These are phyloP conservation scores for Apotomis betuletana DNA, from an alignment of 2,888 invertebrate genomes.

Conservation along the genomic window DNA sequence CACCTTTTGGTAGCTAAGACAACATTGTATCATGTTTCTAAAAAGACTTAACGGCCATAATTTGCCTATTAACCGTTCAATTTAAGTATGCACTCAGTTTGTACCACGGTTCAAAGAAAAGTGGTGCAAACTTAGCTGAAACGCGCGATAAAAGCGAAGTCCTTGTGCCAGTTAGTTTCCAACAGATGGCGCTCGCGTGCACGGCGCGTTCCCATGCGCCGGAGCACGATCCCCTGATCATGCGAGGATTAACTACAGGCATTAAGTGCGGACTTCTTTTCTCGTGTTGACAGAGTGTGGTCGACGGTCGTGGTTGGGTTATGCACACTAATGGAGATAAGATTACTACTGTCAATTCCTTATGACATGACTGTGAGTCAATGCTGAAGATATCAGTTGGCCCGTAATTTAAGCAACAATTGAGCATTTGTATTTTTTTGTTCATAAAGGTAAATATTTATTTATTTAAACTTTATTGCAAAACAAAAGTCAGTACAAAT, in stretches of 20 bases:
- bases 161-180: not conserved
- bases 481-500: too few species aligned
- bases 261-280: not conserved
- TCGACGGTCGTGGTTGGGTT: too few species aligned
- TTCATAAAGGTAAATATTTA: too few species aligned
- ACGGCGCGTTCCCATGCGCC: not conserved
- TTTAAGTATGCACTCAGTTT: not conserved
- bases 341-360: too few species aligned
- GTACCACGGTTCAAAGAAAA: not conserved
- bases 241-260: not conserved
- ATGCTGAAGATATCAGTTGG: too few species aligned
- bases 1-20: not conserved
- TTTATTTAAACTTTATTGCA: too few species aligned
- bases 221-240: not conserved
- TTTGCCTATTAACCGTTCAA: not conserved
- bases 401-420: too few species aligned
- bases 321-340: too few species aligned
- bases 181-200: constrained; percentile 17
- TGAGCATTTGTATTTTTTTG: too few species aligned
- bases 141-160: not conserved
- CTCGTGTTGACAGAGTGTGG: not conserved
- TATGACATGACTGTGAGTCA: too few species aligned
- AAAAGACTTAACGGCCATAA: not conserved
- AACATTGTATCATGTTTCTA: not conserved
- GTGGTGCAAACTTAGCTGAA: not conserved